A percentile compares a stretch with the other conserved stretches of the same genome.
phyloP scores from a whole-genome alignment of 2,797 vertebrate species.

The Urosaurus nigricauda region DNA sequence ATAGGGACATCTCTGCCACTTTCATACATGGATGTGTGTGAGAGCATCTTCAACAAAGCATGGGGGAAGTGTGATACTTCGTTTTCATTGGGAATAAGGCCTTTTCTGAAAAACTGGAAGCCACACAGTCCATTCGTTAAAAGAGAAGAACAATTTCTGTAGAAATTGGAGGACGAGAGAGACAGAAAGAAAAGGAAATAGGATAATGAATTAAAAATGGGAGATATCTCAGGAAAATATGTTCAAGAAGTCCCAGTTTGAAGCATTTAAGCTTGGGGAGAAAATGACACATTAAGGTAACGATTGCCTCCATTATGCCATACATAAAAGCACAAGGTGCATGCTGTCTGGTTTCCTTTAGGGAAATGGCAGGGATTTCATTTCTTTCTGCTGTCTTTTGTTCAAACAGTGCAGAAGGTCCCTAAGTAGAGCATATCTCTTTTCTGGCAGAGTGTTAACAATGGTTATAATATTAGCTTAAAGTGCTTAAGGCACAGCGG shows the following conservation, averaged over 20 bases:
- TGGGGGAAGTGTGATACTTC: not conserved
- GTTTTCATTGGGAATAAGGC: not conserved
- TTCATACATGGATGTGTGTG: not conserved
- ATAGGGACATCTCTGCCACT: not conserved
- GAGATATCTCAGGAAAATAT: slow-evolving; percentile 19
- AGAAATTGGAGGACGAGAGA: not conserved
- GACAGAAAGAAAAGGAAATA: not conserved
- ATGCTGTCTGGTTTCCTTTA: not conserved
- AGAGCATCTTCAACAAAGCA: not conserved
- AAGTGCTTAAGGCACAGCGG: slow-evolving; percentile 31
- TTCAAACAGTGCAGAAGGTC: slow-evolving; percentile 34
- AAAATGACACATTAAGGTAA: slow-evolving; percentile 46
- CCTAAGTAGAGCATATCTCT: slow-evolving; percentile 38
- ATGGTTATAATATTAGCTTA: slow-evolving; percentile 34
- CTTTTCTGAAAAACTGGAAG: not conserved
- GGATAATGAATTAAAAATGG: not conserved
- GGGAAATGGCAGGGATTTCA: slow-evolving; percentile 39
- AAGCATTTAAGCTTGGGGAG: slow-evolving; percentile 12
- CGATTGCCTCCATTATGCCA: not conserved
- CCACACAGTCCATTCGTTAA: not conserved
- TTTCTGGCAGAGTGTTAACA: slow-evolving; percentile 27
- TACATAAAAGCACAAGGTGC: slow-evolving; percentile 30
- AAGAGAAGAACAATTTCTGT: not conserved
- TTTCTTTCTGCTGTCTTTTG: slow-evolving; percentile 51
- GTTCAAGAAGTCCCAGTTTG: slow-evolving; percentile 39